A percentile compares a stretch with the other conserved stretches of the same genome.
Evolutionary conservation across 2,888 invertebrate genomes (phyloP).

Genomic region (Leptodirus hochenwartii): DNA sequence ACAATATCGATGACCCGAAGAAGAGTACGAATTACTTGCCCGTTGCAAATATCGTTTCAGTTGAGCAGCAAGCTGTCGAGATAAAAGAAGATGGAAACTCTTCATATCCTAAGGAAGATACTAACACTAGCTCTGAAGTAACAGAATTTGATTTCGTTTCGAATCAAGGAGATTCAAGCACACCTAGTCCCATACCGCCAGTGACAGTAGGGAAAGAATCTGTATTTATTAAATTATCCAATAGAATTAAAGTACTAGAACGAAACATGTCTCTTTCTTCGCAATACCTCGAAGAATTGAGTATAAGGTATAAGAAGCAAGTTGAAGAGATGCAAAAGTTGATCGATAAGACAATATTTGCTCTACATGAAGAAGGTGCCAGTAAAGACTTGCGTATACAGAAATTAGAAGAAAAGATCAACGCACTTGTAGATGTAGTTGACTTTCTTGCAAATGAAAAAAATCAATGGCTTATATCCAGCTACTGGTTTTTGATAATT

Average conservation of each 20-base stretch:
- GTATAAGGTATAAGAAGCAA: slow-evolving; percentile 87
- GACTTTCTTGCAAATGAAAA: slow-evolving; percentile 40
- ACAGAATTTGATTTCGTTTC: no score
- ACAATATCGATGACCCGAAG: no score
- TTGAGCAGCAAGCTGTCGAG: no score
- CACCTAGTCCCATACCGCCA: slow-evolving; percentile 16
- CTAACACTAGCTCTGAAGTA: no score
- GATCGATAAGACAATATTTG: slow-evolving; percentile 57
- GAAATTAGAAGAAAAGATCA: slow-evolving; percentile 39
- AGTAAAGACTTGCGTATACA: slow-evolving; percentile 56
- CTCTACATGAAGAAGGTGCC: slow-evolving; percentile 54
- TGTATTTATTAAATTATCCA: slow-evolving; percentile 87
- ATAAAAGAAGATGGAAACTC: no score
- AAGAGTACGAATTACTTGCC: no score
- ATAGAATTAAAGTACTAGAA: slow-evolving; percentile 84
- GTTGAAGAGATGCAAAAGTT: slow-evolving; percentile 87
- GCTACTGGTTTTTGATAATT: slow-evolving; percentile 34
- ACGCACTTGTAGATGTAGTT: slow-evolving; percentile 39
- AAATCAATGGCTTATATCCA: slow-evolving; percentile 42
- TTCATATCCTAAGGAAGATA: no score
- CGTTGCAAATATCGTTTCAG: no score
- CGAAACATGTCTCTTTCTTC: slow-evolving; percentile 92
- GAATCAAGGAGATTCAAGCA: no score
- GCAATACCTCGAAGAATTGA: slow-evolving; percentile 91
- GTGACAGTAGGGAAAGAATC: slow-evolving; percentile 50